Evolutionary conservation across 2,888 invertebrate genomes (phyloP).

Genomic region (Globia sparganii): DNA sequence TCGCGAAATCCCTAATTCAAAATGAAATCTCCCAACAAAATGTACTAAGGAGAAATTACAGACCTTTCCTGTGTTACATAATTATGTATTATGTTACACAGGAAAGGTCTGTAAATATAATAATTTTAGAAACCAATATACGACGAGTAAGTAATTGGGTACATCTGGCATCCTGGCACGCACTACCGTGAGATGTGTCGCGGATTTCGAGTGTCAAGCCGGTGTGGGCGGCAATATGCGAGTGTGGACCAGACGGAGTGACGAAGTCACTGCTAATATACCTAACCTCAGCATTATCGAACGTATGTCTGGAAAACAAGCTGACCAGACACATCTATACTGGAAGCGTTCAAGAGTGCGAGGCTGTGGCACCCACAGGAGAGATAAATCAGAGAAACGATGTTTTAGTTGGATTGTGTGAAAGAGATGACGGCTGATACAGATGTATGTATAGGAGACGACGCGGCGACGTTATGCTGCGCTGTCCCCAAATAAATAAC

Average conservation of each 20-base stretch:
- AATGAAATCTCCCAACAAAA: background rate
- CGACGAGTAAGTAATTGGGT: slow-evolving; percentile 36
- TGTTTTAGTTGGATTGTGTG: no score
- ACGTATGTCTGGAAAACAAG: slow-evolving; percentile 4
- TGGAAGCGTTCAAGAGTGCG: slow-evolving; percentile 6
- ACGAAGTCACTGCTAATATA: slow-evolving; percentile 32
- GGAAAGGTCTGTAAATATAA: slow-evolving; percentile 11
- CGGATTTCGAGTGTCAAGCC: slow-evolving; percentile 33
- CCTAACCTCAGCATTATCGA: slow-evolving; percentile 28
- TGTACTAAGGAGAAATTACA: background rate
- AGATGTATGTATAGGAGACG: no score
- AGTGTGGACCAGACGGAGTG: slow-evolving; percentile 37
- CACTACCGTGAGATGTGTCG: slow-evolving; percentile 51
- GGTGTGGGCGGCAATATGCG: slow-evolving; percentile 40
- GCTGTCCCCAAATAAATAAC: background rate
- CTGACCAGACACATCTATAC: background rate
- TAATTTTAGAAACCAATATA: slow-evolving; percentile 24
- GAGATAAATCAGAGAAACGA: background rate
- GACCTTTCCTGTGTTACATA: no score
- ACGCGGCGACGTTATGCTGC: no score
- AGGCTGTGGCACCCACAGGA: background rate
- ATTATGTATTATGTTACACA: background rate
- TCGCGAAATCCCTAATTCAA: background rate
- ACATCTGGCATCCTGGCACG: slow-evolving; percentile 48
- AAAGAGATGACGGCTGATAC: background rate